Conservation (phyloP, 2,888 invertebrate species). For the Drosophila paranaensis region DNA sequence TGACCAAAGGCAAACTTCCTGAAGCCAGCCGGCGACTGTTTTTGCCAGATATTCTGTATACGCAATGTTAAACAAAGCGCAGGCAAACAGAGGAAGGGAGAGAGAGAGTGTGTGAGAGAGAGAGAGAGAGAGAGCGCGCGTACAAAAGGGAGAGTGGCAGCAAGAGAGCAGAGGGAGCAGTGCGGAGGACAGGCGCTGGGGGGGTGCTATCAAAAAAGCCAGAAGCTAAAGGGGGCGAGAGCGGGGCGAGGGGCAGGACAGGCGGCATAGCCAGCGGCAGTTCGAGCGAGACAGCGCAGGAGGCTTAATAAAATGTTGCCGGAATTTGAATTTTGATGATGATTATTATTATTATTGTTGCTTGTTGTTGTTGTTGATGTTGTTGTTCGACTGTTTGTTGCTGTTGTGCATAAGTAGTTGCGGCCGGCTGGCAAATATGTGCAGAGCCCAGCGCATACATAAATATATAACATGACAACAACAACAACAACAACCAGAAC, state of each 20-base stretch:
- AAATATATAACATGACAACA: constrained; percentile 12
- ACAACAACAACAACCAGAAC: constrained; percentile 14
- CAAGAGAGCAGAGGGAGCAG: constrained; percentile 1
- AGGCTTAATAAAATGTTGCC: constrained; percentile 29
- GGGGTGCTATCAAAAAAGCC: neutral
- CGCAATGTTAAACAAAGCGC: constrained; percentile 44
- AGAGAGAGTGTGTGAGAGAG: neutral
- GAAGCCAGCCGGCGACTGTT: constrained; percentile 53
- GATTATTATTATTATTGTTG: constrained; percentile 50
- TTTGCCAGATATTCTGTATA: constrained; percentile 50
- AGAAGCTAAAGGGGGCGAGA: neutral
- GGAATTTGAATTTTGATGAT: constrained; percentile 56
- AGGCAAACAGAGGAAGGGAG: neutral
- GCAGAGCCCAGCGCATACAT: constrained; percentile 21
- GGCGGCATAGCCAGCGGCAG: neutral
- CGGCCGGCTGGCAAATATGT: constrained; percentile 37
- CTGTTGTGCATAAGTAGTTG: constrained; percentile 18
- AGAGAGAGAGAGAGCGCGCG: neutral
- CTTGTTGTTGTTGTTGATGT: neutral
- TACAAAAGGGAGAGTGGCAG: constrained; percentile 4
- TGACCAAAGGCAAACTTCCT: constrained; percentile 44
- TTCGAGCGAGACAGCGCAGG: neutral
- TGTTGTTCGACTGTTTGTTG: neutral
- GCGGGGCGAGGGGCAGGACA: neutral
- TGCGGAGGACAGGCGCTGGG: neutral